Conservation (phyloP, 2,113 vertebrate species). For the Cyprinodon tularosa region DNA sequence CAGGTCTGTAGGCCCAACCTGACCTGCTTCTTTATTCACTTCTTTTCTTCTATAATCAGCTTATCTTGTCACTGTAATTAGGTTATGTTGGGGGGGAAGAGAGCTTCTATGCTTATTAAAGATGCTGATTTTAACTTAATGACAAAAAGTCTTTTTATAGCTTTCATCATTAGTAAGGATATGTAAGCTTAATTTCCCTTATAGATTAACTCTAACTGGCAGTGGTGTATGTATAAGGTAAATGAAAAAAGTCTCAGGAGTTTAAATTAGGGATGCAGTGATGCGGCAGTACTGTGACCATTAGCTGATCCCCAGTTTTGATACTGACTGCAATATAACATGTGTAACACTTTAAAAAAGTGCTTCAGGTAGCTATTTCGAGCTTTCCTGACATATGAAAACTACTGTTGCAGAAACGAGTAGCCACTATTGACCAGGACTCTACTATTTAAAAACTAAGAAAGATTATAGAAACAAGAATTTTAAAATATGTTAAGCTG, state of each 20-base stretch:
- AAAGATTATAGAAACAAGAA: too few species aligned
- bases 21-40: conserved; percentile 35
- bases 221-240: conserved; percentile 23
- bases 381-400: too few species aligned
- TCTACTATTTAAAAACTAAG: too few species aligned
- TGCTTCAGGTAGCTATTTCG: too few species aligned
- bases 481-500: too few species aligned
- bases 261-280: not conserved
- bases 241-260: conserved; percentile 1
- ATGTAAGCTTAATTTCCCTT: conserved; percentile 16
- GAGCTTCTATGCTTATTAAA: conserved; percentile 44
- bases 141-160: conserved; percentile 33
- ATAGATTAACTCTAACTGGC: conserved; percentile 1
- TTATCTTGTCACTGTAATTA: conserved; percentile 48
- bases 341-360: too few species aligned
- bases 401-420: too few species aligned
- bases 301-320: not conserved
- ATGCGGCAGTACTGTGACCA: not conserved
- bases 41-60: conserved; percentile 52
- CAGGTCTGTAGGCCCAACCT: conserved; percentile 30
- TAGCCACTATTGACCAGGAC: too few species aligned
- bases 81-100: conserved; percentile 39
- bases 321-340: not conserved
- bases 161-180: conserved; percentile 24
- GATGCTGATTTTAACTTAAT: conserved; percentile 51